A percentile compares a stretch with the other conserved stretches of the same genome.
phyloP scores from a whole-genome alignment of 2,888 invertebrate species.

The Scrobipalpa costella region DNA sequence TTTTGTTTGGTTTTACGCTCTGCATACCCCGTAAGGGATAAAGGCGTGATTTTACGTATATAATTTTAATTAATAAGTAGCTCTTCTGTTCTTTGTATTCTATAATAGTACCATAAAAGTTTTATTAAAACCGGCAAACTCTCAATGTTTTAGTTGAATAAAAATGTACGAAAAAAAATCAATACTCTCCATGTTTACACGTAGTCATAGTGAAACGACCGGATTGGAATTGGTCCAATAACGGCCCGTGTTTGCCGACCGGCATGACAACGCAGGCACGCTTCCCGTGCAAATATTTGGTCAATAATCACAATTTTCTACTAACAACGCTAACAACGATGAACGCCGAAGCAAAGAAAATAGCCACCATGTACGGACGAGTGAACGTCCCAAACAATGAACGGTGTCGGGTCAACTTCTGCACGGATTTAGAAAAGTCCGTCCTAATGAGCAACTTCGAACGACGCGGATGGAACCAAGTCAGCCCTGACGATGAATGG shows the following conservation, averaged over 20 bases:
- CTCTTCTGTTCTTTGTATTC: no score
- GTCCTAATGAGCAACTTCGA: slow-evolving; percentile 62
- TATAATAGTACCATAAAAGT: no score
- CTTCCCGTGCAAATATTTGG: slow-evolving; percentile 51
- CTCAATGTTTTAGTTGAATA: no score
- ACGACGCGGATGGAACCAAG: slow-evolving; percentile 86
- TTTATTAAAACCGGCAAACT: no score
- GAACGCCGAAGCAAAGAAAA: slow-evolving; percentile 64
- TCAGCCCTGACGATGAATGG: slow-evolving; percentile 94
- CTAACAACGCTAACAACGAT: slow-evolving; percentile 39
- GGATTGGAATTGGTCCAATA: slow-evolving; percentile 58
- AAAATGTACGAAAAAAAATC: slow-evolving; percentile 45
- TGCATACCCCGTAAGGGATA: no score
- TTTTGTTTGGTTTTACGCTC: no score
- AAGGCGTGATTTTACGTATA: no score
- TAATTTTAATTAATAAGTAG: no score
- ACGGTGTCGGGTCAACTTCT: slow-evolving; percentile 71
- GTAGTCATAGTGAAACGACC: slow-evolving; percentile 64
- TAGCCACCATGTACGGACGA: slow-evolving; percentile 70
- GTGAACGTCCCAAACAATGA: slow-evolving; percentile 62
- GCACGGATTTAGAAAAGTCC: slow-evolving; percentile 60
- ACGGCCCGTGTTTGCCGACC: slow-evolving; percentile 52
- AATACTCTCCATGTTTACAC: slow-evolving; percentile 61
- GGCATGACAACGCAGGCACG: slow-evolving; percentile 60
- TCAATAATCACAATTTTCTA: slow-evolving; percentile 40